phyloP scores from a whole-genome alignment of 2,797 vertebrate genomes.

The Ctenosaura bakeri region DNA sequence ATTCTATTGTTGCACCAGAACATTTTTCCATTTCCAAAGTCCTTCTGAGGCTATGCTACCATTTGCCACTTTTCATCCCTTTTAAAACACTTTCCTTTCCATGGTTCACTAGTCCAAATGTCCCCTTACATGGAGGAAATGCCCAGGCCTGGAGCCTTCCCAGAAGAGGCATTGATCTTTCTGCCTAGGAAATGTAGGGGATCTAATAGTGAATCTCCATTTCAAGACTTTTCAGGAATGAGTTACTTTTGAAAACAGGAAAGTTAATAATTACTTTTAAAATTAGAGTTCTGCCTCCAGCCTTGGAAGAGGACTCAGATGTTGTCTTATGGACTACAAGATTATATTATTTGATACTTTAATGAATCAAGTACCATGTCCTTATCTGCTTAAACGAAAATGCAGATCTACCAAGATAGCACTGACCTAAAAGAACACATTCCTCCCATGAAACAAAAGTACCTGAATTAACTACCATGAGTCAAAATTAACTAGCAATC shows the following conservation, averaged over 20 bases:
- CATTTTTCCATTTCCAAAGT: slow-evolving; percentile 3
- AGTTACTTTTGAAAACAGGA: no score
- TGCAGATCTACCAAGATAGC: slow-evolving; percentile 29
- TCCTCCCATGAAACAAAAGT: slow-evolving; percentile 18
- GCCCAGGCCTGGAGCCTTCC: no score
- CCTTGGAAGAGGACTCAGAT: background rate
- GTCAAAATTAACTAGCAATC: slow-evolving; percentile 24
- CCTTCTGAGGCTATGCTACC: background rate
- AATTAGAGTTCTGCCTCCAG: background rate
- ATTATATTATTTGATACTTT: background rate
- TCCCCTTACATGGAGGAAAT: background rate
- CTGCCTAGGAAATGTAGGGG: background rate
- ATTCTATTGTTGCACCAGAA: background rate
- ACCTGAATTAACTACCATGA: slow-evolving; percentile 35
- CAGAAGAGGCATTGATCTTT: background rate
- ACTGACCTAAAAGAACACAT: slow-evolving; percentile 47
- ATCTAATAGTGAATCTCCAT: background rate
- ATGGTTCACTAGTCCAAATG: background rate
- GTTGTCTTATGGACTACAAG: background rate
- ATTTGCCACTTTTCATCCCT: background rate
- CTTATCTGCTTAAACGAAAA: slow-evolving; percentile 32
- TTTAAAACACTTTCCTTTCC: background rate
- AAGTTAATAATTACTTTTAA: no score
- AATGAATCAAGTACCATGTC: background rate
- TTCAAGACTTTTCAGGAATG: background rate